Evolutionary conservation across 2,113 vertebrate species (phyloP).

Genomic region (Oceanites oceanicus): DNA sequence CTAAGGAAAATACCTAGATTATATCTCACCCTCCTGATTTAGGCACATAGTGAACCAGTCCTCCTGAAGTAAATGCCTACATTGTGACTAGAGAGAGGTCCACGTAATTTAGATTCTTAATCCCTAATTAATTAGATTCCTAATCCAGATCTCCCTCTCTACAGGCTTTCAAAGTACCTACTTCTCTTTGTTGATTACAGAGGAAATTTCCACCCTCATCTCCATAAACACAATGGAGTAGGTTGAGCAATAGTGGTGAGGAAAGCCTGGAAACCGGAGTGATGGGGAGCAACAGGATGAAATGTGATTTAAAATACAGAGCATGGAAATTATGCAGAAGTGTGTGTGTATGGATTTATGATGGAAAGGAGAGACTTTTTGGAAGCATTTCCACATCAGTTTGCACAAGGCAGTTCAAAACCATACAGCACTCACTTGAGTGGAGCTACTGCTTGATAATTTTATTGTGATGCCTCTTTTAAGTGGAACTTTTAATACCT

Average conservation of each 20-base stretch:
- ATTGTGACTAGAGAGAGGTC: neutral
- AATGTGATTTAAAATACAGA: neutral
- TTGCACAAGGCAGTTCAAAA: neutral
- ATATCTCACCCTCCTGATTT: neutral
- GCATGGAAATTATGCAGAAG: neutral
- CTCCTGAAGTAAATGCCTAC: neutral
- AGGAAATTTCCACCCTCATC: slow-evolving; percentile 26
- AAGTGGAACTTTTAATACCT: neutral
- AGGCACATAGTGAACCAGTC: neutral
- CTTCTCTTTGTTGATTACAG: slow-evolving; percentile 28
- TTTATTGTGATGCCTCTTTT: neutral
- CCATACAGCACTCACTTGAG: accelerated
- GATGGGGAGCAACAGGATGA: neutral
- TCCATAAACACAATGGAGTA: neutral
- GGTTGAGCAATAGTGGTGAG: neutral
- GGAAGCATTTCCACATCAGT: neutral
- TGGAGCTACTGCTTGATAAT: neutral
- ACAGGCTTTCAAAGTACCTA: slow-evolving; percentile 27
- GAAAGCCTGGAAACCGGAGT: neutral
- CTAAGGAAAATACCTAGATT: neutral
- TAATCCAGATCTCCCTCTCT: slow-evolving; percentile 34
- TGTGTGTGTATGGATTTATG: neutral
- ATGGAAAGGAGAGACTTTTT: neutral
- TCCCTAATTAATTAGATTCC: slow-evolving; percentile 55
- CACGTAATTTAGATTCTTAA: slow-evolving; percentile 22